phyloP scores from a whole-genome alignment of 2,888 invertebrate species.

The Globia sparganii region DNA sequence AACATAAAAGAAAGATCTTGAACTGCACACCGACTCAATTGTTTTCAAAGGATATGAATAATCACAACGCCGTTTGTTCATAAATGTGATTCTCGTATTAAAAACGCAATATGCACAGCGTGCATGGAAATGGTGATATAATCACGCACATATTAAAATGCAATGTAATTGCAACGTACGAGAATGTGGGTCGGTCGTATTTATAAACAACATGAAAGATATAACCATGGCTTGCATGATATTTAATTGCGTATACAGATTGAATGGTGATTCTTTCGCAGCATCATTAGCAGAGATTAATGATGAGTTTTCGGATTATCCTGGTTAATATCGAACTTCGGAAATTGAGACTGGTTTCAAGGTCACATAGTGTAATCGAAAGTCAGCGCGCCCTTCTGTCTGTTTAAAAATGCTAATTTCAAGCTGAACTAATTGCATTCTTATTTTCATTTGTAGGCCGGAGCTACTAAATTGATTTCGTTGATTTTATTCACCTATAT shows the following conservation, averaged over 20 bases:
- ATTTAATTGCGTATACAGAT: conserved; percentile 45
- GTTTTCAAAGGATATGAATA: not conserved
- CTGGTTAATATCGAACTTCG: not conserved
- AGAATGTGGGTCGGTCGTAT: conserved; percentile 51
- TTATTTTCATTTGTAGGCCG: not conserved
- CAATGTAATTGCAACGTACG: conserved; percentile 33
- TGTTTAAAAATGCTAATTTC: not conserved
- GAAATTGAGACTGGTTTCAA: too few relatives aligned
- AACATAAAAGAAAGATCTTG: not conserved
- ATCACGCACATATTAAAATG: conserved; percentile 50
- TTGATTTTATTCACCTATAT: not conserved
- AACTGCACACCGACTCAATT: conserved; percentile 1
- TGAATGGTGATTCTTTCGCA: conserved; percentile 48
- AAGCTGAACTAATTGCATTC: not conserved
- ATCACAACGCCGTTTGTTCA: not conserved
- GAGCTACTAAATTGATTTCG: not conserved
- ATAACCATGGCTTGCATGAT: conserved; percentile 34
- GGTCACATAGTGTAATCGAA: not conserved
- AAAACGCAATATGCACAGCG: conserved; percentile 29
- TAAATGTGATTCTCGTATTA: conserved; percentile 3
- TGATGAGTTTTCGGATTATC: not conserved
- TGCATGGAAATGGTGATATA: conserved; percentile 31
- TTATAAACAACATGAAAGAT: conserved; percentile 54
- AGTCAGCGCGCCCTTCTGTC: too few relatives aligned
- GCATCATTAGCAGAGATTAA: not conserved